phyloP scores from a whole-genome alignment of 2,888 invertebrate species.

The Gymnoscelis rufifasciata region DNA sequence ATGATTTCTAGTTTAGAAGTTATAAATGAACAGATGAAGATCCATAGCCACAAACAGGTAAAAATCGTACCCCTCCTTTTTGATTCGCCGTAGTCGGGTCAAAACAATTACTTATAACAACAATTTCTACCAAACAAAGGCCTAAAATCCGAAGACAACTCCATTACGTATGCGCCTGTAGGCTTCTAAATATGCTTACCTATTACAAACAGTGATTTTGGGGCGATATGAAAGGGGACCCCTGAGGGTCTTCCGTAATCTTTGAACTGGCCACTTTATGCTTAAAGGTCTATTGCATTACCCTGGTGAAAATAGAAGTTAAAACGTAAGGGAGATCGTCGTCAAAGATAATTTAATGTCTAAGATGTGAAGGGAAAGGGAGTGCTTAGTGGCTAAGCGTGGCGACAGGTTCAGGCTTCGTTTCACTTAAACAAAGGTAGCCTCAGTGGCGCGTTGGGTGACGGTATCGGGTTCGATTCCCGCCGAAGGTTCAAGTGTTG shows the following conservation, averaged over 20 bases:
- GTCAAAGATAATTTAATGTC: conserved; percentile 1
- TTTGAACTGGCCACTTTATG: conserved; percentile 32
- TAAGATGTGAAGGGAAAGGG: not conserved
- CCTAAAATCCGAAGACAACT: conserved; percentile 23
- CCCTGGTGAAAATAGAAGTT: conserved; percentile 20
- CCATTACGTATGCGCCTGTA: conserved; percentile 37
- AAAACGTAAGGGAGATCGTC: conserved; percentile 12
- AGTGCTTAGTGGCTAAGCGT: no score
- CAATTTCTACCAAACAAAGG: no score
- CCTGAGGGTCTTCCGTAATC: conserved; percentile 47
- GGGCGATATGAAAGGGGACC: conserved; percentile 63
- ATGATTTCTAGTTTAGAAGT: no score
- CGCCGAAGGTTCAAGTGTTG: no score
- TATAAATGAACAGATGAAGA: no score
- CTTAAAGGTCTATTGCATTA: conserved; percentile 28
- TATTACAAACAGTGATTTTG: conserved; percentile 57
- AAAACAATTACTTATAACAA: no score
- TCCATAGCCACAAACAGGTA: no score
- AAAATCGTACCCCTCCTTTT: no score
- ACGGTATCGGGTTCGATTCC: no score
- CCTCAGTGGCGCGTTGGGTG: no score
- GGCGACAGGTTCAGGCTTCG: not conserved
- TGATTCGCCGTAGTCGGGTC: no score
- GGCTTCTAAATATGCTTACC: conserved; percentile 44
- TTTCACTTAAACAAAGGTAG: not conserved